A percentile compares a stretch with the other conserved stretches of the same genome.
Evolutionary conservation across 2,888 invertebrate species (phyloP).

Genomic region (Ennomos quercinarius): DNA sequence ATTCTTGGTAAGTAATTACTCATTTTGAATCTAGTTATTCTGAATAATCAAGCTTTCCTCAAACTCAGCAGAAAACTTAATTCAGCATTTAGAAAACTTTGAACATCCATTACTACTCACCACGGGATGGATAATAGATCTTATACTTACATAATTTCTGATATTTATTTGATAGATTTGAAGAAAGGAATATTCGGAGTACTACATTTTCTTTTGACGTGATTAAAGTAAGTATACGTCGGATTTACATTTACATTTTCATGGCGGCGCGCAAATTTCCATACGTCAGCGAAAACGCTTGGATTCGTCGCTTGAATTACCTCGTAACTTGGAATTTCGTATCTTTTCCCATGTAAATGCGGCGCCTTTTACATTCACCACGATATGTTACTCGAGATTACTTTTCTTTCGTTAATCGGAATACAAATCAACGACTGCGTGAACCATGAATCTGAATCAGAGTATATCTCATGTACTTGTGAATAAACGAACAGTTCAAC

Average conservation of each 20-base stretch:
- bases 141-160: no score
- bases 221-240: conserved; percentile 4
- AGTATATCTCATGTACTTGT: no score
- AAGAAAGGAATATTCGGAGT: neutral
- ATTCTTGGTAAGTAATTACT: no score
- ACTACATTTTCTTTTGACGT: neutral
- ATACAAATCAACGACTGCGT: conserved; percentile 1
- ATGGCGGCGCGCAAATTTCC: conserved; percentile 4
- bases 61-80: no score
- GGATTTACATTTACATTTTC: conserved; percentile 7
- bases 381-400: neutral
- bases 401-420: conserved; percentile 1
- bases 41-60: no score
- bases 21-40: no score
- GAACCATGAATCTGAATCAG: neutral
- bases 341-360: conserved; percentile 4
- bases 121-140: no score
- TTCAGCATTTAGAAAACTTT: no score
- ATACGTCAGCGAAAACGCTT: neutral
- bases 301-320: conserved; percentile 5
- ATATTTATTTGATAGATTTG: no score
- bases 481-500: no score
- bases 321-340: neutral
- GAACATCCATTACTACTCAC: no score
- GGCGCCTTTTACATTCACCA: neutral